Base-by-base conservation (phyloP, 2,888 invertebrate species). In the Parnassius orleans region DNA sequence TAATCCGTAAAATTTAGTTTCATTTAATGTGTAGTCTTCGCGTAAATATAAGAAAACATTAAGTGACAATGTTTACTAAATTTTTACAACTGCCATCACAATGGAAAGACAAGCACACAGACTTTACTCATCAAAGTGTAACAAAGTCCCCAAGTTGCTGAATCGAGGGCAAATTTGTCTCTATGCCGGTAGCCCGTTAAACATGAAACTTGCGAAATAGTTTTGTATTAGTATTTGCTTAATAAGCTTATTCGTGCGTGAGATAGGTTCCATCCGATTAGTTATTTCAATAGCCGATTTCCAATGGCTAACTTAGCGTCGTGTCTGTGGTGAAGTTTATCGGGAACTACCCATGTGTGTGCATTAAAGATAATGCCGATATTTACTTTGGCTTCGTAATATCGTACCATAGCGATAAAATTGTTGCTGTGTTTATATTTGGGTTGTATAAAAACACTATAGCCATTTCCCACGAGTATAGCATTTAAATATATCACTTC, bases 161-260 rank as follows among this genome's bases (percentile, higher is more conserved):
- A 53, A 60, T 33, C 43, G 10, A 3, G 11, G 10, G 11, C 2
- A 15, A 53, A 47, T 60, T 53, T 53, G 14, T 41, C 19, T 19
- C 12, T 33, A 46, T 52, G n/a, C 11, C 42, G 2, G 44, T 15
- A 3, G 14, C n/a, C 33, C 10, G 10, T 50, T 43, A 60, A 60
- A 54, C 60, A 54, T 42, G 43, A 43, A 43, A 54, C 54, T 60
- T 54, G 15, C 3, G 42, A 41, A 19, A 53, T 42, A 48, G 47
- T 54, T 24, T 14, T 43, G n/a, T 54, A 47, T 50, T 43, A 12
- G n/a, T 24, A 43, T 54, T 60, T 43, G 42, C 44, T 48, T 42
- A 47, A 54, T n/a, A 48, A 48, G 19, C 47, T 46, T 11, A 46
- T n/a, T 12, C 48, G 14, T 24, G n/a, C 24, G 19, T 15, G 11